These are phyloP conservation scores for Hippocampus kuda DNA, from an alignment of 2,797 vertebrate species.

Conservation along the genomic window DNA sequence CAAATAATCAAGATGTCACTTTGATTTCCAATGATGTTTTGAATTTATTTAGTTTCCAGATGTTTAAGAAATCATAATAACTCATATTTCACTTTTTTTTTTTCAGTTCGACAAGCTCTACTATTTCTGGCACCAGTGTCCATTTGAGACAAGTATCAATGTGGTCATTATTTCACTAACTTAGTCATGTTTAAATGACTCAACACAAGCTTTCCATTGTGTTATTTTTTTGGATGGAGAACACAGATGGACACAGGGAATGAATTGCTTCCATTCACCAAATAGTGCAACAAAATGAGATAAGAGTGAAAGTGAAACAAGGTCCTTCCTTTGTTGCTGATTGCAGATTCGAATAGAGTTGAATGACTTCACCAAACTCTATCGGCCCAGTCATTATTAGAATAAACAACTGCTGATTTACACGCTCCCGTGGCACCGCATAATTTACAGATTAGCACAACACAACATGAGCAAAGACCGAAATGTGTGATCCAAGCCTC, in stretches of 20 bases:
- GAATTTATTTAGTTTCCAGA: constrained; percentile 15
- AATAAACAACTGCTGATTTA: constrained; percentile 28
- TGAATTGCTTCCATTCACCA: constrained; percentile 48
- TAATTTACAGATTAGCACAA: constrained; percentile 32
- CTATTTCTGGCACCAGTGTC: constrained; percentile 11
- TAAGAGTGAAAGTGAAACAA: constrained; percentile 40
- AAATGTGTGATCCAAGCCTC: constrained; percentile 49
- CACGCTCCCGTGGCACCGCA: constrained; percentile 16
- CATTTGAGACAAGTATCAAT: constrained; percentile 12
- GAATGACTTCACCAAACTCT: constrained; percentile 11
- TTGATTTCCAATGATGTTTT: constrained; percentile 2
- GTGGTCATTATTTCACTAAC: constrained; percentile 3
- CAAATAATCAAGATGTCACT: background rate
- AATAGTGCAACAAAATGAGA: constrained; percentile 48
- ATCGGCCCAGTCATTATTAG: constrained; percentile 28
- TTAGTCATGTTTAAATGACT: background rate
- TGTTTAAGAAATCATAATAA: constrained; percentile 2
- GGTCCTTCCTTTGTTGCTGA: constrained; percentile 44
- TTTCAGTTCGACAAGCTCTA: constrained; percentile 17
- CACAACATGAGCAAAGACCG: constrained; percentile 43
- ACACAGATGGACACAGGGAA: constrained; percentile 48
- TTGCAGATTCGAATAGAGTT: constrained; percentile 32
- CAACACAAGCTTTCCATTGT: background rate
- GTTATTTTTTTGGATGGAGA: constrained; percentile 41
- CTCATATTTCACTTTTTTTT: constrained; percentile 11